Evolutionary conservation across 2,888 invertebrate genomes (phyloP).

Genomic region (Zygothrica quintamaculata): DNA sequence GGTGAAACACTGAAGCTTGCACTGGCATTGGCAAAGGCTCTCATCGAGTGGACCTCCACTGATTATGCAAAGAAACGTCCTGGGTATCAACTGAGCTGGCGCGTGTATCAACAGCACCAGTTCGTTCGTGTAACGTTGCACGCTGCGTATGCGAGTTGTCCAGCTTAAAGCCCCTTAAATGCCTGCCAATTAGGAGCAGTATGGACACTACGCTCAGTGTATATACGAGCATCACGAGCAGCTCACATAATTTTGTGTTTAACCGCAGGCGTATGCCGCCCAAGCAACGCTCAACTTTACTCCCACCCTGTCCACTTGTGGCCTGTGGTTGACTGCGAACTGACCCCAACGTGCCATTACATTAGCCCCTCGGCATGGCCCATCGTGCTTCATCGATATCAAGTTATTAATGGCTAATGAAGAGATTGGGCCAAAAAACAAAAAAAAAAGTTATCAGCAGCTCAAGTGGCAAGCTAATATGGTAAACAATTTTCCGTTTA

Average conservation of each 20-base stretch:
- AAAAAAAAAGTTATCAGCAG: conserved; percentile 49
- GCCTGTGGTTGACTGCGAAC: conserved; percentile 55
- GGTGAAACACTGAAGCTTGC: conserved; percentile 20
- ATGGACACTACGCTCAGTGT: conserved; percentile 5
- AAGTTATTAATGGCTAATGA: conserved; percentile 80
- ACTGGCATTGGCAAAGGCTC: conserved; percentile 10
- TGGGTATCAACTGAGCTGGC: conserved; percentile 51
- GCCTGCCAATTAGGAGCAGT: conserved; percentile 62
- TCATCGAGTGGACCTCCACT: conserved; percentile 34
- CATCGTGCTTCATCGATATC: conserved; percentile 68
- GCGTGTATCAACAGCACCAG: conserved; percentile 19
- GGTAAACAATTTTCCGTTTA: conserved; percentile 67
- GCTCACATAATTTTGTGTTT: conserved; percentile 66
- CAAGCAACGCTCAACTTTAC: conserved; percentile 39
- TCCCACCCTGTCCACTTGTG: conserved; percentile 11
- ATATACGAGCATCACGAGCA: conserved; percentile 4
- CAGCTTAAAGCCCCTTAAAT: conserved; percentile 67
- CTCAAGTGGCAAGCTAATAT: conserved; percentile 75
- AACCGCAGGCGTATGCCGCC: conserved; percentile 63
- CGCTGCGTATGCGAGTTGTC: conserved; percentile 61
- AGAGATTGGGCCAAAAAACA: conserved; percentile 35
- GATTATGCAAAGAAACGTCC: conserved; percentile 76
- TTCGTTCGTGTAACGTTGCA: conserved; percentile 44
- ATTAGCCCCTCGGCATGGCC: conserved; percentile 20
- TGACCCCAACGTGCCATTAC: conserved; percentile 20